Evolutionary conservation across 2,113 vertebrate genomes (phyloP).

Genomic region (Tetraodon nigroviridis): DNA sequence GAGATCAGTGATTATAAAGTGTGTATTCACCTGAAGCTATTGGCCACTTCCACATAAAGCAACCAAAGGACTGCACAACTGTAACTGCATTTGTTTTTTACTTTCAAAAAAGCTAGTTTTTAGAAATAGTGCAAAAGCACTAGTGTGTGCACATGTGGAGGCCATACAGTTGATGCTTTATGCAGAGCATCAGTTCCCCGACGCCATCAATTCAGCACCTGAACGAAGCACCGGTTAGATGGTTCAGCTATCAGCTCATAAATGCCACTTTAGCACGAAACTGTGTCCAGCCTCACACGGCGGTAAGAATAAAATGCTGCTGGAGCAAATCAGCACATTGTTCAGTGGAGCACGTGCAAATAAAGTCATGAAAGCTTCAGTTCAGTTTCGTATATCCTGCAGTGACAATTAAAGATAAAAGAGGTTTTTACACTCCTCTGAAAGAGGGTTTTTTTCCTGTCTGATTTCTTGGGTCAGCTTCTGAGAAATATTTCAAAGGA

Average conservation of each 20-base stretch:
- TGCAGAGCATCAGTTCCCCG: conserved; percentile 19
- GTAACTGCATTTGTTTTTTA: too few species aligned
- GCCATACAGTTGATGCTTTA: conserved; percentile 15
- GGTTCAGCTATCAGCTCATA: conserved; percentile 44
- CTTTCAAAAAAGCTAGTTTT: background rate
- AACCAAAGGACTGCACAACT: too few species aligned
- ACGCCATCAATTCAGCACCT: conserved; percentile 43
- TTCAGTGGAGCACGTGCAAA: conserved; percentile 50
- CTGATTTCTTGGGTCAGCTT: conserved; percentile 39
- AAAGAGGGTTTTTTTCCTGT: conserved; percentile 31
- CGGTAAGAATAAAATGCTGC: conserved; percentile 17
- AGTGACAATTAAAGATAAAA: conserved; percentile 61
- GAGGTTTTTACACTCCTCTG: conserved; percentile 51
- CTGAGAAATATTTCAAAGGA: conserved; percentile 39
- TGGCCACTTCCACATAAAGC: too few species aligned
- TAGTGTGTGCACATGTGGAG: conserved; percentile 15
- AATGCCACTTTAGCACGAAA: conserved; percentile 41
- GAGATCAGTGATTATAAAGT: too few species aligned
- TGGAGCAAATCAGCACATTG: conserved; percentile 61
- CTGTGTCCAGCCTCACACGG: conserved; percentile 33
- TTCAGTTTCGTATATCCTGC: conserved; percentile 63
- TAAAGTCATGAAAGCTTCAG: conserved; percentile 55
- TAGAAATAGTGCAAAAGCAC: conserved; percentile 9
- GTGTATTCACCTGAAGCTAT: too few species aligned
- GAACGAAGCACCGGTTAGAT: conserved; percentile 38